Evolutionary conservation across 2,888 invertebrate species (phyloP).

Genomic region (Cotesia congregata): DNA sequence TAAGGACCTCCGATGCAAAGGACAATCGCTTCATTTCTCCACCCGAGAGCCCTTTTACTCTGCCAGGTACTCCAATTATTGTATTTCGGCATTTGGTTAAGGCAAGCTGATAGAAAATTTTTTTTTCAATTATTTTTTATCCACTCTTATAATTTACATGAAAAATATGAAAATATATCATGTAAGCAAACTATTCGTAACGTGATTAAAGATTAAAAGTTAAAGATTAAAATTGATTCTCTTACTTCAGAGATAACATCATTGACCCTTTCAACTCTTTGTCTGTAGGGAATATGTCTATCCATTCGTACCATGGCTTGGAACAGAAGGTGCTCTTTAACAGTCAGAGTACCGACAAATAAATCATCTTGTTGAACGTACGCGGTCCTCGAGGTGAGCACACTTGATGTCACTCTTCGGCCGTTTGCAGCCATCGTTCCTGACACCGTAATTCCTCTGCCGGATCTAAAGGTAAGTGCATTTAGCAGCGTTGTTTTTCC

Average conservation of each 20-base stretch:
- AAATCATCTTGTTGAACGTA: constrained; percentile 96
- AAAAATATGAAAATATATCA: no score
- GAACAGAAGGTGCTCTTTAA: constrained; percentile 89
- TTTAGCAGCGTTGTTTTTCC: constrained; percentile 96
- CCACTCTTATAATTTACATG: no score
- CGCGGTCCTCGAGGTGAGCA: constrained; percentile 84
- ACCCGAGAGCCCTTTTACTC: constrained; percentile 93
- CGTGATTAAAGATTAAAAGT: not conserved
- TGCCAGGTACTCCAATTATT: constrained; percentile 89
- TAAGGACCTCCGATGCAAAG: constrained; percentile 96
- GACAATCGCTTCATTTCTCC: constrained; percentile 96
- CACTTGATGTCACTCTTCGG: constrained; percentile 79
- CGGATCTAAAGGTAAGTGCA: constrained; percentile 86
- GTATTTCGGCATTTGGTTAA: constrained; percentile 92
- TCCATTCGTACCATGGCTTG: constrained; percentile 91
- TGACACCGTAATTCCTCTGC: constrained; percentile 77
- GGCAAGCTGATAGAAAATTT: constrained; percentile 75
- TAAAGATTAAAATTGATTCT: constrained; percentile 25
- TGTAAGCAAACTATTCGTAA: no score
- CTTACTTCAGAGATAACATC: constrained; percentile 88
- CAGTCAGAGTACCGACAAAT: constrained; percentile 91
- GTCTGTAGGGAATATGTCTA: constrained; percentile 78
- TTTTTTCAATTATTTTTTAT: not conserved
- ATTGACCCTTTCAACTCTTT: constrained; percentile 84
- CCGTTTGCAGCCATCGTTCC: constrained; percentile 81